Conservation (phyloP, 1,140 invertebrate genomes). For the Trichomalopsis sarcophagae region DNA sequence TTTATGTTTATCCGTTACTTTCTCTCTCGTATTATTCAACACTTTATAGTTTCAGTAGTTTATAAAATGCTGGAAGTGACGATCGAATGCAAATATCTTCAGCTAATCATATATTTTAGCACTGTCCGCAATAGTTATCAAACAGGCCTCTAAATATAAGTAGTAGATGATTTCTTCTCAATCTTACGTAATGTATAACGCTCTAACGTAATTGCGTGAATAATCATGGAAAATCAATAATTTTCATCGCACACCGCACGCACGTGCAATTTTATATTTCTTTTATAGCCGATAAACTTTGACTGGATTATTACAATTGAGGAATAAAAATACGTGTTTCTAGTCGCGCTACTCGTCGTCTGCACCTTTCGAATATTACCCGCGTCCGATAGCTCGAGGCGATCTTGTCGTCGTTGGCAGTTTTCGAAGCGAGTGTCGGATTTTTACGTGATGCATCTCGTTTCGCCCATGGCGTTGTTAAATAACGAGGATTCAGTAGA, state of each 20-base stretch:
- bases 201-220: not conserved
- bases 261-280: not conserved
- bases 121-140: not conserved
- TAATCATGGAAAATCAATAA: not conserved
- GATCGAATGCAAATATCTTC: not conserved
- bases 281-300: not conserved
- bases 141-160: not conserved
- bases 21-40: not conserved
- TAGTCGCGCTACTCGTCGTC: not conserved
- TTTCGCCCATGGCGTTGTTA: not conserved
- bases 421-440: not conserved
- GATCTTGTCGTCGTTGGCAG: not conserved
- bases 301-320: not conserved
- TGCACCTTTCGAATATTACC: not conserved
- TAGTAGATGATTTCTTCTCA: not conserved
- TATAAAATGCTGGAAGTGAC: not conserved
- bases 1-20: not conserved
- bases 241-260: not conserved
- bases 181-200: constrained; percentile 2
- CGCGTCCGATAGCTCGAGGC: not conserved
- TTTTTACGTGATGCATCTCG: not conserved
- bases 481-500: not conserved
- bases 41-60: not conserved
- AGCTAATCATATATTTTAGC: not conserved
- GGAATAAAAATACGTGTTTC: not conserved